phyloP scores from a whole-genome alignment of 2,113 vertebrate genomes.

The Poeciliopsis occidentalis region DNA sequence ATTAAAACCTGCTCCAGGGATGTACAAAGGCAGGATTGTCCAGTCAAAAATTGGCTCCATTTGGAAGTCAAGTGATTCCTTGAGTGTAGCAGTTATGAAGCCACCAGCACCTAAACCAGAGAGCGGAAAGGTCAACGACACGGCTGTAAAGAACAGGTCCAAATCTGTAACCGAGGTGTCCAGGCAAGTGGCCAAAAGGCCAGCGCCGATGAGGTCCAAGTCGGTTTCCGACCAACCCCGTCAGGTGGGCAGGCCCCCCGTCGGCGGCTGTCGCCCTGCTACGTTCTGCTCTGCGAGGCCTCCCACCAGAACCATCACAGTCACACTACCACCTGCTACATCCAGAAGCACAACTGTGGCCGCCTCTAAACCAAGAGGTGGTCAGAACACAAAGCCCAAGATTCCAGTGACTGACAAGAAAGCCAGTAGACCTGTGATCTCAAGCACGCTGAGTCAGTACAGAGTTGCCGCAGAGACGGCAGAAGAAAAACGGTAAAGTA shows the following conservation, averaged over 20 bases:
- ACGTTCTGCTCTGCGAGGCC: constrained; percentile 17
- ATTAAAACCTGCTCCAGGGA: constrained; percentile 81
- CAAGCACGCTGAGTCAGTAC: constrained; percentile 69
- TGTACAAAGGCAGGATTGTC: constrained; percentile 88
- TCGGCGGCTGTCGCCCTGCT: constrained; percentile 6
- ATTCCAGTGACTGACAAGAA: constrained; percentile 59
- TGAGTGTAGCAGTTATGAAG: constrained; percentile 38
- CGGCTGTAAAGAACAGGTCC: constrained; percentile 14
- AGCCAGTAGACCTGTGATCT: constrained; percentile 56
- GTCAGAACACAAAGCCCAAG: constrained; percentile 52
- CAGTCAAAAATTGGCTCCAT: constrained; percentile 92
- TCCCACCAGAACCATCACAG: constrained; percentile 19
- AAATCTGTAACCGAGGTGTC: constrained; percentile 28
- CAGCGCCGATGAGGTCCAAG: constrained; percentile 39
- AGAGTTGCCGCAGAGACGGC: constrained; percentile 68
- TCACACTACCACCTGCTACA: constrained; percentile 8
- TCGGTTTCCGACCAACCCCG: constrained; percentile 26
- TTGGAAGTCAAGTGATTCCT: constrained; percentile 76
- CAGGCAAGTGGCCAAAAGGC: constrained; percentile 10
- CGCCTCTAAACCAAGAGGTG: constrained; percentile 43
- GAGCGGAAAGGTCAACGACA: constrained; percentile 17
- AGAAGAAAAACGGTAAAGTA: constrained; percentile 83
- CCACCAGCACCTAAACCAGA: constrained; percentile 31
- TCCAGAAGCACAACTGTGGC: constrained; percentile 40
- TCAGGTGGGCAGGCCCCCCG: constrained; percentile 34